phyloP scores from a whole-genome alignment of 2,888 invertebrate genomes.

The Sipha maydis region DNA sequence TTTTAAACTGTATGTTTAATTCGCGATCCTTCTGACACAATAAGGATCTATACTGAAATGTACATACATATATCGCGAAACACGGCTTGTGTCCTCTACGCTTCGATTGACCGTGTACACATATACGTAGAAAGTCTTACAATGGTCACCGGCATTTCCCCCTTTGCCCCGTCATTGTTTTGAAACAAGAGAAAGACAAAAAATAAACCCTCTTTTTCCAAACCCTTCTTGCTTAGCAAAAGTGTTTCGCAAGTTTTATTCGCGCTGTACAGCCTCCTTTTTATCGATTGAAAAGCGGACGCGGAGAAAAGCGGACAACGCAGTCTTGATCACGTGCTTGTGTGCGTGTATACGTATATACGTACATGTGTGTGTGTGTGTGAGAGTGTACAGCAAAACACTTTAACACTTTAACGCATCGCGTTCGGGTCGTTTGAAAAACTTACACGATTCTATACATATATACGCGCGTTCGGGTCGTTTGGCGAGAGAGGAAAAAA shows the following conservation, averaged over 20 bases:
- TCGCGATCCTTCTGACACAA: too few species aligned
- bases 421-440: neutral
- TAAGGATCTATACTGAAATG: too few species aligned
- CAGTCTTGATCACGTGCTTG: neutral
- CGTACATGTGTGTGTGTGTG: neutral
- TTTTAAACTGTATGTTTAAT: too few species aligned
- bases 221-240: neutral
- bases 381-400: neutral
- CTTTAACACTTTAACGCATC: neutral
- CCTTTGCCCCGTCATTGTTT: neutral
- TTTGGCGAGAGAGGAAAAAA: neutral
- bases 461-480: neutral
- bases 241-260: neutral
- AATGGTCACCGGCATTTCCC: neutral
- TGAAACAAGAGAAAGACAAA: neutral
- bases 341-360: neutral
- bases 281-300: slow-evolving; percentile 11
- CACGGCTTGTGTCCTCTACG: too few species aligned
- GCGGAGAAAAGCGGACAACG: slow-evolving; percentile 3
- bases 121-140: neutral
- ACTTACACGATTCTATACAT: neutral
- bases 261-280: neutral
- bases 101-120: too few species aligned
- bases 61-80: too few species aligned
- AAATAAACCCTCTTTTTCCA: neutral